Conservation (phyloP, 2,888 invertebrate species). For the Nomada lathburiana region DNA sequence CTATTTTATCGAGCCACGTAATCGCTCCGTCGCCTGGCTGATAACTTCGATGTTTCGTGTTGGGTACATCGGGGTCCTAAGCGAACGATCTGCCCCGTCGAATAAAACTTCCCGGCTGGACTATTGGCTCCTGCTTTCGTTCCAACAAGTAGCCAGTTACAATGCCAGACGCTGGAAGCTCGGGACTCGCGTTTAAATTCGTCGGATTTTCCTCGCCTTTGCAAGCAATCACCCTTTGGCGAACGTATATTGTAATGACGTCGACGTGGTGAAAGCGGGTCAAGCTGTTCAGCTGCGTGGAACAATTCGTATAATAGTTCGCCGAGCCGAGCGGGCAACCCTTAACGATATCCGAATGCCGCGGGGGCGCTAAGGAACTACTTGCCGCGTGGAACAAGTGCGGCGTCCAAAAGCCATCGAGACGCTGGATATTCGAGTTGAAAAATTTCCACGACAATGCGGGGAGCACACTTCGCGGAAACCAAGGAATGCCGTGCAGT, state of each 20-base stretch:
- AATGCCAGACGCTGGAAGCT: neutral
- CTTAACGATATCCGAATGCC: too few species aligned
- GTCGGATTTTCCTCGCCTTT: constrained; percentile 23
- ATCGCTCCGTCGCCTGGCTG: too few species aligned
- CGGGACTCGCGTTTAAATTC: constrained; percentile 7
- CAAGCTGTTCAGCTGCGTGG: constrained; percentile 34
- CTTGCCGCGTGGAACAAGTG: too few species aligned
- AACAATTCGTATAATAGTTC: constrained; percentile 2
- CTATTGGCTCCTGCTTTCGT: neutral
- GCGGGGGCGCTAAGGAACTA: too few species aligned
- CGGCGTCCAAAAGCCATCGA: too few species aligned
- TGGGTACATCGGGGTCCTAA: too few species aligned
- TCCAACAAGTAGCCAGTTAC: constrained; percentile 24
- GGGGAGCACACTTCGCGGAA: too few species aligned
- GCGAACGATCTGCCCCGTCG: neutral
- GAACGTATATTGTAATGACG: constrained; percentile 27
- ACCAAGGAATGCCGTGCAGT: too few species aligned
- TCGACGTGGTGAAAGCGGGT: constrained; percentile 46
- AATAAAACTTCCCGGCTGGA: neutral
- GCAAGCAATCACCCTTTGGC: constrained; percentile 3
- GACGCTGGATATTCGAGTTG: too few species aligned
- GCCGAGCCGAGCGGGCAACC: neutral
- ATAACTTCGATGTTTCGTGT: too few species aligned
- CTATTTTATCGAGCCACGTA: too few species aligned
- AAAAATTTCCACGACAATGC: too few species aligned